phyloP scores from a whole-genome alignment of 2,888 invertebrate genomes.

The Aphidoletes aphidimyza region DNA sequence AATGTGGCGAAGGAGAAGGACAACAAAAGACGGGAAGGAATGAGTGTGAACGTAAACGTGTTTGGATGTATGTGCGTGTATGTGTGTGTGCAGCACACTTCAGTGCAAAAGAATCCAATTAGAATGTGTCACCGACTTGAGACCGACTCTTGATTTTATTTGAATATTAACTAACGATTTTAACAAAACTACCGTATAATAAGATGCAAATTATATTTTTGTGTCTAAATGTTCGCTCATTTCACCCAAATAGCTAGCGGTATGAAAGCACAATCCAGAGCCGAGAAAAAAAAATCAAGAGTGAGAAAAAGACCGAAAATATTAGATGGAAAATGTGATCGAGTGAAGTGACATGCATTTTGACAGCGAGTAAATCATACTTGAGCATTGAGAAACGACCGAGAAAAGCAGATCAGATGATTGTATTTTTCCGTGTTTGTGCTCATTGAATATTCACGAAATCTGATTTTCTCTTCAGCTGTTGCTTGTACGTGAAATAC shows the following conservation, averaged over 20 bases:
- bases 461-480: not conserved
- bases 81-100: no score
- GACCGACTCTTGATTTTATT: not conserved
- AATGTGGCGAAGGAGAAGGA: not conserved
- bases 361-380: not conserved
- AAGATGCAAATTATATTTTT: slow-evolving; percentile 25
- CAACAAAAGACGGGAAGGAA: not conserved
- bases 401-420: no score
- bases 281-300: not conserved
- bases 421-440: slow-evolving; percentile 30
- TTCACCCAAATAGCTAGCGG: not conserved
- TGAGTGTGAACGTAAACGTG: not conserved
- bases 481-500: not conserved
- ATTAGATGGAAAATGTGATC: not conserved
- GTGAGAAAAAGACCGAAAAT: not conserved
- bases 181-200: not conserved
- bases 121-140: slow-evolving; percentile 7
- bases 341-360: not conserved
- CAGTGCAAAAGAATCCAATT: slow-evolving; percentile 9
- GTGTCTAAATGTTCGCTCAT: not conserved
- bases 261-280: no score
- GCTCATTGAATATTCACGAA: slow-evolving; percentile 37
- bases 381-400: no score
- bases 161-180: slow-evolving; percentile 16
- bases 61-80: no score